Evolutionary conservation across 2,113 vertebrate species (phyloP).

Genomic region (Castor canadensis): DNA sequence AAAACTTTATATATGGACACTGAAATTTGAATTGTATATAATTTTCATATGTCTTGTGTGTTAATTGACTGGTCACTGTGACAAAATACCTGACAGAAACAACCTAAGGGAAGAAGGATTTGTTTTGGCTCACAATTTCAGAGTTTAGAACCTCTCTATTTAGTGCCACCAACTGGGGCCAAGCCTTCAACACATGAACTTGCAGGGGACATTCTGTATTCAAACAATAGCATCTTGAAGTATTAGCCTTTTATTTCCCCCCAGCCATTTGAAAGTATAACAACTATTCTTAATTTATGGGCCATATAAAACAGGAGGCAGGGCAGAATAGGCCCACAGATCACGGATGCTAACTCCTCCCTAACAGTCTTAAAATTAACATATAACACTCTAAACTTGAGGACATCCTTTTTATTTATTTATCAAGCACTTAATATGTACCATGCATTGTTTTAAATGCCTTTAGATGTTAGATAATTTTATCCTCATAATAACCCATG

Average conservation of each 20-base stretch:
- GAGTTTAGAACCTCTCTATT: too few relatives aligned
- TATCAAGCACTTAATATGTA: not conserved
- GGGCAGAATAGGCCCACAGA: not conserved
- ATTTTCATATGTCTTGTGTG: not conserved
- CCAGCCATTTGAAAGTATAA: not conserved
- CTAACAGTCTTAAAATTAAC: slow-evolving; percentile 19
- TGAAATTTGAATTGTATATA: not conserved
- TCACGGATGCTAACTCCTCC: not conserved
- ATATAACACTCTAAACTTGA: not conserved
- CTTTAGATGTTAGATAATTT: not conserved
- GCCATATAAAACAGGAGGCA: not conserved
- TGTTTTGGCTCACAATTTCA: too few relatives aligned
- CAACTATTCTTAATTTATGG: not conserved
- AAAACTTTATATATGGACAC: not conserved
- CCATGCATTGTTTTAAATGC: not conserved
- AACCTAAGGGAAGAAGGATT: too few relatives aligned
- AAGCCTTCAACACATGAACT: not conserved
- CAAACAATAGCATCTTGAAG: not conserved
- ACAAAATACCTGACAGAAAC: too few relatives aligned
- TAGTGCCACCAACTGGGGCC: too few relatives aligned
- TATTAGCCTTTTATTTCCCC: not conserved
- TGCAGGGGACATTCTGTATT: too few relatives aligned
- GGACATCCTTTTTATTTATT: not conserved
- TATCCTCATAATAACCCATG: not conserved
- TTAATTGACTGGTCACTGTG: too few relatives aligned